phyloP scores from a whole-genome alignment of 2,888 invertebrate genomes.

The Parnassius glacialis region DNA sequence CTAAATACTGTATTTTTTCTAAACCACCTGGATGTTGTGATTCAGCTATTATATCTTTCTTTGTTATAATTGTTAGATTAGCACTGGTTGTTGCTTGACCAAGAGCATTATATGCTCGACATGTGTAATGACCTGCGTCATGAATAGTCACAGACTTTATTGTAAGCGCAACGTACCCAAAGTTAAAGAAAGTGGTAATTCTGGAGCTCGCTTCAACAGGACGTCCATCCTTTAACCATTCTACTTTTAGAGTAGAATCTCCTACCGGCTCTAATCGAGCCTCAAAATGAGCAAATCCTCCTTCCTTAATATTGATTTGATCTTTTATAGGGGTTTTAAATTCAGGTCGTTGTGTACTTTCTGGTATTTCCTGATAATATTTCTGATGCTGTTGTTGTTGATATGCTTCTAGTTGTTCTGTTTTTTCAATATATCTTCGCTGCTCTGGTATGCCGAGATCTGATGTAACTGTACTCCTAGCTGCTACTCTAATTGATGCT shows the following conservation, averaged over 20 bases:
- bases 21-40: slow-evolving; percentile 95
- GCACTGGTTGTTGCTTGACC: slow-evolving; percentile 93
- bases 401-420: slow-evolving; percentile 94
- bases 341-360: slow-evolving; percentile 89
- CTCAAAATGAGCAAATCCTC: slow-evolving; percentile 97
- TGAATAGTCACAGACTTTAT: slow-evolving; percentile 94
- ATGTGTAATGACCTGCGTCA: slow-evolving; percentile 94
- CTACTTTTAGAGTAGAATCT: slow-evolving; percentile 93
- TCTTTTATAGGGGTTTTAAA: slow-evolving; percentile 95
- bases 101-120: slow-evolving; percentile 91
- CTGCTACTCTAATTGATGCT: slow-evolving; percentile 87
- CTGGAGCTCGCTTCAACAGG: slow-evolving; percentile 95
- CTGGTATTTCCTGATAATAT: slow-evolving; percentile 89
- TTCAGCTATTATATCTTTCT: slow-evolving; percentile 92
- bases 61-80: slow-evolving; percentile 90
- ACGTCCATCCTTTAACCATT: slow-evolving; percentile 95
- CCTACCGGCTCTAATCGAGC: slow-evolving; percentile 96
- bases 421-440: slow-evolving; percentile 94
- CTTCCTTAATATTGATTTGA: slow-evolving; percentile 92
- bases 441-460: slow-evolving; percentile 95
- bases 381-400: slow-evolving; percentile 90
- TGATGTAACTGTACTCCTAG: slow-evolving; percentile 90
- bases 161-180: slow-evolving; percentile 96
- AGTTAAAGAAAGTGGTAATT: slow-evolving; percentile 95
- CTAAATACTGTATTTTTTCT: slow-evolving; percentile 94